These are phyloP conservation scores for Brachypalpus laphriformis DNA, from an alignment of 2,888 invertebrate genomes.

Conservation along the genomic window DNA sequence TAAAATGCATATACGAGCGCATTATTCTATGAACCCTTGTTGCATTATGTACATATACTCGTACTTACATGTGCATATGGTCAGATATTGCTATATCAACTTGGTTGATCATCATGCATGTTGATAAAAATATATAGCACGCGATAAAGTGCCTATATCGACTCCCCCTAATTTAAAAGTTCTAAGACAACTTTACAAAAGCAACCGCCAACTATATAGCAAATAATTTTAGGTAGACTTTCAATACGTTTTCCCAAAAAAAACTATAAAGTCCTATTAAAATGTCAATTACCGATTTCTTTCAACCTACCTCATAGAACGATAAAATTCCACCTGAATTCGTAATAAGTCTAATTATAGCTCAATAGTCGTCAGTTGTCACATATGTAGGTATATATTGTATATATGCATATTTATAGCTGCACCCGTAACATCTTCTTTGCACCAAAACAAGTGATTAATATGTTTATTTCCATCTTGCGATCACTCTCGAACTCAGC, in stretches of 20 bases:
- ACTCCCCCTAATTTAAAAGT: too few relatives aligned
- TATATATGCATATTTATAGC: conserved; percentile 6
- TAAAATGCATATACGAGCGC: too few relatives aligned
- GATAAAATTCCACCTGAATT: conserved; percentile 30
- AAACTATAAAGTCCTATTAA: neutral
- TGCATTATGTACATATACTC: too few relatives aligned
- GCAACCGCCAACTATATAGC: too few relatives aligned
- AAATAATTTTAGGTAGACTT: too few relatives aligned
- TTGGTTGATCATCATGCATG: too few relatives aligned
- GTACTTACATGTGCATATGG: too few relatives aligned
- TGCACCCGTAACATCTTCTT: neutral
- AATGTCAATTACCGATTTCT: neutral
- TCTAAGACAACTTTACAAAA: too few relatives aligned
- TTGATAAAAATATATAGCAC: too few relatives aligned
- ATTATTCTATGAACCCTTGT: too few relatives aligned
- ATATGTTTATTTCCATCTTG: conserved; percentile 47
- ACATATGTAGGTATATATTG: neutral
- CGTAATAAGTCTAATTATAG: conserved; percentile 25
- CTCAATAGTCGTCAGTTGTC: conserved; percentile 1
- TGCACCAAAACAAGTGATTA: conserved; percentile 58
- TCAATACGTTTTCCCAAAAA: neutral
- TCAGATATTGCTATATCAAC: too few relatives aligned
- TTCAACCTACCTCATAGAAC: neutral
- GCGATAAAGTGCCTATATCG: too few relatives aligned
- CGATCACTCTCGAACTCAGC: neutral